phyloP scores from a whole-genome alignment of 1,140 invertebrate species.

The Philopotamus ludificatus region DNA sequence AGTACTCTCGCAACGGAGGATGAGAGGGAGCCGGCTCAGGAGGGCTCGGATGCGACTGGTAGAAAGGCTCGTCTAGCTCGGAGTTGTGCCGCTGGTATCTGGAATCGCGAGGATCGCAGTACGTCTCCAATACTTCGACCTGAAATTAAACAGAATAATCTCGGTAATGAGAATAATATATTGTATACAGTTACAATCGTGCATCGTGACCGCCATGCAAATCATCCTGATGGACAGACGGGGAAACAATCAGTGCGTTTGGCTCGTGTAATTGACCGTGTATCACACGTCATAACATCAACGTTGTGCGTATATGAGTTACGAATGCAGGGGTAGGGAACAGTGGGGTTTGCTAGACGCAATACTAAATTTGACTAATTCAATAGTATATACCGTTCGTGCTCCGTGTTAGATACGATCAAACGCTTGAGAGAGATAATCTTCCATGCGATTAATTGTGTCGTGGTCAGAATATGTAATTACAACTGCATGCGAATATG shows the following conservation, averaged over 20 bases:
- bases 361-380: too few relatives aligned
- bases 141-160: slow-evolving; percentile 44
- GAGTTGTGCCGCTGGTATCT: slow-evolving; percentile 45
- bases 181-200: too few relatives aligned
- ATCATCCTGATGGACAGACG: neutral
- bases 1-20: slow-evolving; percentile 51
- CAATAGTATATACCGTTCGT: too few relatives aligned
- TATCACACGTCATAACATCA: slow-evolving; percentile 20
- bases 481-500: too few relatives aligned
- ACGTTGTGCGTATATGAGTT: slow-evolving; percentile 6
- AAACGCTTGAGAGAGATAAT: too few relatives aligned
- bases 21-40: slow-evolving; percentile 38
- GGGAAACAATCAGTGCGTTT: slow-evolving; percentile 10
- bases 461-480: too few relatives aligned
- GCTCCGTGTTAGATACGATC: too few relatives aligned
- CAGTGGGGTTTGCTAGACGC: neutral
- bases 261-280: slow-evolving; percentile 19
- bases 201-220: too few relatives aligned
- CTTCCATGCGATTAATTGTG: too few relatives aligned
- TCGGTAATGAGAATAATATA: too few relatives aligned
- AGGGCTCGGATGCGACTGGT: slow-evolving; percentile 30
- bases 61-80: slow-evolving; percentile 46
- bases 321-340: neutral
- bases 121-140: slow-evolving; percentile 62
- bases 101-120: slow-evolving; percentile 60